A percentile compares a stretch with the other conserved stretches of the same genome.
Evolutionary conservation across 2,113 vertebrate species (phyloP).

Genomic region (Saccopteryx leptura): DNA sequence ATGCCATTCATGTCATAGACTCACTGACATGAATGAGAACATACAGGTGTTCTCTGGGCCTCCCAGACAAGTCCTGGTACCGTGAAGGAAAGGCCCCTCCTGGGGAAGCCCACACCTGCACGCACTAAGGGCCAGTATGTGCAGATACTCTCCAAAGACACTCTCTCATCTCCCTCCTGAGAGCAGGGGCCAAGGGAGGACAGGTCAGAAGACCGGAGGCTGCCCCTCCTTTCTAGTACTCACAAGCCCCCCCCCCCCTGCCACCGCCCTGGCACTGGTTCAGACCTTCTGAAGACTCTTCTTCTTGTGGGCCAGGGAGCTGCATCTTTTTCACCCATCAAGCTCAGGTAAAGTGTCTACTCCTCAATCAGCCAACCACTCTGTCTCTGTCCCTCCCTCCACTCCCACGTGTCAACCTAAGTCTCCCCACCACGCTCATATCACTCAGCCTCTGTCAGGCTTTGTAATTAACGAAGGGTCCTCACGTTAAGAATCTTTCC

Average conservation of each 20-base stretch:
- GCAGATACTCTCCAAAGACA: background rate
- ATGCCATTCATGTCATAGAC: accelerated
- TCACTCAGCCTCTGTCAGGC: accelerated
- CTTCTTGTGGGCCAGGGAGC: background rate
- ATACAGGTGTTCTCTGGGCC: background rate
- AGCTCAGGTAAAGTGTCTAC: background rate
- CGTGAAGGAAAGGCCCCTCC: background rate
- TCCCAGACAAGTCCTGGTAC: background rate
- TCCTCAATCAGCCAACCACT: background rate
- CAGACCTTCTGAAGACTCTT: background rate
- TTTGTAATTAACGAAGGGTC: too few species aligned
- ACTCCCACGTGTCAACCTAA: accelerated
- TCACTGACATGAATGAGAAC: background rate
- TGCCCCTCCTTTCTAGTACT: too few species aligned
- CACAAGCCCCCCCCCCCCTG: too few species aligned
- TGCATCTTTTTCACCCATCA: background rate
- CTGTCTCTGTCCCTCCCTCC: background rate
- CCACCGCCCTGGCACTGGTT: background rate
- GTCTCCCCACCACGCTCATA: accelerated
- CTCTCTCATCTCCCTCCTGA: background rate
- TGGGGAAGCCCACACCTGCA: background rate
- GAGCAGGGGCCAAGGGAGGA: too few species aligned
- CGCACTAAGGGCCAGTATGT: accelerated
- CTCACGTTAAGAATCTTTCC: background rate
- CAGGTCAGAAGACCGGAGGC: too few species aligned